phyloP scores from a whole-genome alignment of 2,888 invertebrate species.

The Dryocosmus kuriphilus region DNA sequence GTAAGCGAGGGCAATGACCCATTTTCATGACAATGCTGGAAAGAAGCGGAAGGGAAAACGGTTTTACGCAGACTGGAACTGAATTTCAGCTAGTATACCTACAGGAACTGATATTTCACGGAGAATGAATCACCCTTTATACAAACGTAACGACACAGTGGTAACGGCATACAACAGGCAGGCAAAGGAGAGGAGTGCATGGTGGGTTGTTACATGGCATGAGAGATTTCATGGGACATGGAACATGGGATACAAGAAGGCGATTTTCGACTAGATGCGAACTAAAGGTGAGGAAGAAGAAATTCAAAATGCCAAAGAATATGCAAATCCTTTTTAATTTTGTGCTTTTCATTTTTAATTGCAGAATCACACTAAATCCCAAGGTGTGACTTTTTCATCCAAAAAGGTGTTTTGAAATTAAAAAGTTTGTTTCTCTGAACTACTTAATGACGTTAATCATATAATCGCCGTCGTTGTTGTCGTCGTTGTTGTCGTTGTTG shows the following conservation, averaged over 20 bases:
- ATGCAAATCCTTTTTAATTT: background rate
- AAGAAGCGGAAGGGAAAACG: slow-evolving; percentile 21
- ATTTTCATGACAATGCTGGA: slow-evolving; percentile 65
- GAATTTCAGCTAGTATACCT: slow-evolving; percentile 70
- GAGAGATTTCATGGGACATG: slow-evolving; percentile 52
- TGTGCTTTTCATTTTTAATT: too few relatives aligned
- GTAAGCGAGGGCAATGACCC: slow-evolving; percentile 59
- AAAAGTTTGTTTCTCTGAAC: too few relatives aligned
- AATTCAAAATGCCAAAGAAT: slow-evolving; percentile 1
- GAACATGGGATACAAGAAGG: slow-evolving; percentile 36
- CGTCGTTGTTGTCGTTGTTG: too few relatives aligned
- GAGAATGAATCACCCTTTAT: slow-evolving; percentile 74
- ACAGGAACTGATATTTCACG: slow-evolving; percentile 75
- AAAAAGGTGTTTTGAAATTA: too few relatives aligned
- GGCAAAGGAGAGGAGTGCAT: slow-evolving; percentile 66
- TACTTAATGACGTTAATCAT: too few relatives aligned
- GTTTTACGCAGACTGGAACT: slow-evolving; percentile 52
- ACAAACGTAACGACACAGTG: slow-evolving; percentile 70
- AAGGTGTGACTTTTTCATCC: too few relatives aligned
- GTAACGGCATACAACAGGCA: slow-evolving; percentile 74
- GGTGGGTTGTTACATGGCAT: slow-evolving; percentile 54
- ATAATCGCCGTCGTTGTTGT: too few relatives aligned
- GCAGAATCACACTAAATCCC: too few relatives aligned
- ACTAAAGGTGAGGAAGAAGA: background rate
- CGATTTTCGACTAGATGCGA: slow-evolving; percentile 18